These are phyloP conservation scores for Engraulis encrasicolus DNA, from an alignment of 2,113 vertebrate species.

Conservation along the genomic window DNA sequence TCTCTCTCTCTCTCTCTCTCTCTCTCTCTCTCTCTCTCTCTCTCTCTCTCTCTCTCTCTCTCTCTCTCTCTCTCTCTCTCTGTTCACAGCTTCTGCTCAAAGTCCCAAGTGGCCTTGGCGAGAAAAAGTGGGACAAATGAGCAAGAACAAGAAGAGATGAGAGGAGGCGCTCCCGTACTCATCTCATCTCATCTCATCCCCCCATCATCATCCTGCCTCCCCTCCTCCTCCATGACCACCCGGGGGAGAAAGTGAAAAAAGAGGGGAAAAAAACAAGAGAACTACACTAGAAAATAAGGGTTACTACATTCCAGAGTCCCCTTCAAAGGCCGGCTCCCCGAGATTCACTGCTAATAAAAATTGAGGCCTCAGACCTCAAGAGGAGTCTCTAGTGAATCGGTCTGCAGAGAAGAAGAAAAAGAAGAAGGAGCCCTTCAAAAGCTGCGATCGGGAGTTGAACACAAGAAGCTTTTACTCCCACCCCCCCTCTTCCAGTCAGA, in stretches of 20 bases:
- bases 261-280: neutral
- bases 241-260: neutral
- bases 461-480: no score
- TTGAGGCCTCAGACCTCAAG: constrained; percentile 4
- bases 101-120: constrained; percentile 20
- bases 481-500: constrained; percentile 23
- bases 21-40: no score
- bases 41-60: no score
- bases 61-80: no score
- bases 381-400: neutral
- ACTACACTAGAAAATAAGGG: constrained; percentile 1
- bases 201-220: no score
- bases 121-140: constrained; percentile 20
- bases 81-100: neutral
- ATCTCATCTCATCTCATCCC: no score
- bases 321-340: constrained; percentile 7
- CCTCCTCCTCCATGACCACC: constrained; percentile 1
- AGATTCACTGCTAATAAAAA: constrained; percentile 2
- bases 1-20: no score
- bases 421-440: constrained; percentile 36
- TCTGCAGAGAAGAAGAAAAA: neutral
- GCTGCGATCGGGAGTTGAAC: constrained; percentile 20
- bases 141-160: no score
- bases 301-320: constrained; percentile 17
- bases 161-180: neutral